phyloP scores from a whole-genome alignment of 2,888 invertebrate genomes.

The Lobophora halterata region DNA sequence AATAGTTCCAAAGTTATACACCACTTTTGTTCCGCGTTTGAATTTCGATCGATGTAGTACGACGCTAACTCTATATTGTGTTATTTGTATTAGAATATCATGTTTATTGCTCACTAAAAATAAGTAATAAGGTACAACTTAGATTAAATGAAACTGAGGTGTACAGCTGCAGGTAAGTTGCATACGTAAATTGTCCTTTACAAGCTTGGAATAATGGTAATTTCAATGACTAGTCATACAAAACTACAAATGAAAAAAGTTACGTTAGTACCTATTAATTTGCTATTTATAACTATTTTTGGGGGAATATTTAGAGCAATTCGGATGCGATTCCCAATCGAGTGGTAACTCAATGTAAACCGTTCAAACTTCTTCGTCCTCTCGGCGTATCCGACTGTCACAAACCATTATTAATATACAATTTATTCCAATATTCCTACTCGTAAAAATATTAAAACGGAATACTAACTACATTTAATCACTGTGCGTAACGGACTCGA shows the following conservation, averaged over 20 bases:
- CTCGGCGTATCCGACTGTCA: conserved; percentile 42
- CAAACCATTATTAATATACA: conserved; percentile 52
- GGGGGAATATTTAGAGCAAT: conserved; percentile 1
- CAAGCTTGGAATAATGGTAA: conserved; percentile 1
- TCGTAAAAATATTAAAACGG: conserved; percentile 68
- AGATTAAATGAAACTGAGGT: no score
- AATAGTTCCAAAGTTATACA: no score
- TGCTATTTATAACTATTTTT: no score
- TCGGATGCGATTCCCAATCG: conserved; percentile 1
- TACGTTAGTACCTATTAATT: no score
- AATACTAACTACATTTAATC: conserved; percentile 51
- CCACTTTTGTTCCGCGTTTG: no score
- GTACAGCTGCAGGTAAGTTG: background rate
- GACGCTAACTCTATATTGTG: no score
- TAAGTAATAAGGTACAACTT: no score
- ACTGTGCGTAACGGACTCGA: conserved; percentile 66
- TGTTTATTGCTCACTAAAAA: no score
- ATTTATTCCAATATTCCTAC: conserved; percentile 53
- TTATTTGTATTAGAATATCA: no score
- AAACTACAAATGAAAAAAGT: no score
- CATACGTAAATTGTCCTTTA: conserved; percentile 5
- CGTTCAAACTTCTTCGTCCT: conserved; percentile 23
- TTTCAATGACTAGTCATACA: no score
- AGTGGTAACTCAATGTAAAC: conserved; percentile 7
- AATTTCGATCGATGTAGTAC: no score